These are phyloP conservation scores for Melanargia galathea DNA, from an alignment of 2,888 invertebrate species.

Conservation along the genomic window DNA sequence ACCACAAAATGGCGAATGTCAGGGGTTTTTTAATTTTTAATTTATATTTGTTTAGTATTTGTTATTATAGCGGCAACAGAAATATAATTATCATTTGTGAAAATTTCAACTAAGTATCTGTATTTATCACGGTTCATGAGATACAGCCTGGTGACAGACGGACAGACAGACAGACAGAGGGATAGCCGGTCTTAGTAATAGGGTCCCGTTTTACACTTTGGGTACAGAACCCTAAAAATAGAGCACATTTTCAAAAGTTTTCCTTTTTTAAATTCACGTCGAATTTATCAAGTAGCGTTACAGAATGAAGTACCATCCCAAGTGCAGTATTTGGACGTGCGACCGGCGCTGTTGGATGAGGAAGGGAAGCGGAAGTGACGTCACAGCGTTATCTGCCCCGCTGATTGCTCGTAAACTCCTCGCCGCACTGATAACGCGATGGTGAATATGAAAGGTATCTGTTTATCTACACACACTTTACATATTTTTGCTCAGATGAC, in stretches of 20 bases:
- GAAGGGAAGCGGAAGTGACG: conserved; percentile 58
- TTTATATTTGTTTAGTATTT: no score
- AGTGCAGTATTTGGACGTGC: conserved; percentile 23
- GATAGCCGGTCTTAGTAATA: no score
- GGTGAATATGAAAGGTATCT: conserved; percentile 31
- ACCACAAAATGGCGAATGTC: no score
- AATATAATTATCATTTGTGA: no score
- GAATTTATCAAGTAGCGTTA: not conserved
- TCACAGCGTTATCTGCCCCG: conserved; percentile 57
- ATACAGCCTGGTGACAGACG: no score
- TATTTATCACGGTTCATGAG: no score
- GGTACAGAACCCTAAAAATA: no score
- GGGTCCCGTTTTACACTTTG: no score
- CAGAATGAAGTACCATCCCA: not conserved
- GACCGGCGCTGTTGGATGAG: conserved; percentile 45
- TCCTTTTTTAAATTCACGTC: not conserved
- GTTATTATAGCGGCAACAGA: no score
- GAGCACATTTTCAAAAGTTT: not conserved
- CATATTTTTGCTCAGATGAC: not conserved
- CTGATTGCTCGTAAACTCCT: conserved; percentile 66
- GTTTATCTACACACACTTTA: conserved; percentile 2
- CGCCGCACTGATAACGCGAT: conserved; percentile 34
- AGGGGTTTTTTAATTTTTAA: no score
- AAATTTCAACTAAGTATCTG: no score
- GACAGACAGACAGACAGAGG: no score